These are phyloP conservation scores for Ormyrus rosae DNA, from an alignment of 2,888 invertebrate genomes.

Conservation along the genomic window DNA sequence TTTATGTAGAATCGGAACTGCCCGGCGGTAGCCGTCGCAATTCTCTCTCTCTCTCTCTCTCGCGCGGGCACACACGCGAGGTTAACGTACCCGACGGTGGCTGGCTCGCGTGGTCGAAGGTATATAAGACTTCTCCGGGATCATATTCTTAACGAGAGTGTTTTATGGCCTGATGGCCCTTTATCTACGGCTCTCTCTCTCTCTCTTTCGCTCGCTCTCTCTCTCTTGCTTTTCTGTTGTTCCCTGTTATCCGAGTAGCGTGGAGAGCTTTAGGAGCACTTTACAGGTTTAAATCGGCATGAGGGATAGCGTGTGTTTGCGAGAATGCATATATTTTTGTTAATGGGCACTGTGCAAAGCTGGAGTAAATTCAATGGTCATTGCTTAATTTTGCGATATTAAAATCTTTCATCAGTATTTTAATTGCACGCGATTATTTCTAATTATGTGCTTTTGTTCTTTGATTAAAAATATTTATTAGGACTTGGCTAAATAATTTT, in stretches of 20 bases:
- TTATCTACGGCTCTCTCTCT: slow-evolving; percentile 70
- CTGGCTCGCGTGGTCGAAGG: slow-evolving; percentile 67
- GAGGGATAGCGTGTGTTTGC: background rate
- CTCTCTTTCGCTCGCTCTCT: background rate
- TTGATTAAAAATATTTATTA: too few relatives aligned
- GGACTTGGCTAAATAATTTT: too few relatives aligned
- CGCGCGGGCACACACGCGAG: background rate
- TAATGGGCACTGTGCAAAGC: background rate
- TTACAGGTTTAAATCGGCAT: background rate
- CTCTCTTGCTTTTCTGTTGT: background rate
- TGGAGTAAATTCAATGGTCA: too few relatives aligned
- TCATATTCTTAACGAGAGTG: slow-evolving; percentile 76
- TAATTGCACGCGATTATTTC: too few relatives aligned
- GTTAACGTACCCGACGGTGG: slow-evolving; percentile 41
- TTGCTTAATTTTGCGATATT: too few relatives aligned
- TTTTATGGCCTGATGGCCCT: slow-evolving; percentile 71
- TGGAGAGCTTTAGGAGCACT: background rate
- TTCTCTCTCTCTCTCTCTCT: background rate
- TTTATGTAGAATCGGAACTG: slow-evolving; percentile 27
- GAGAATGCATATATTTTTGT: background rate
- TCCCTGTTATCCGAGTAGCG: slow-evolving; percentile 16
- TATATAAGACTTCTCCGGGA: slow-evolving; percentile 67
- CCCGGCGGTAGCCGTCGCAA: slow-evolving; percentile 32
- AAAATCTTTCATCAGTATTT: too few relatives aligned
- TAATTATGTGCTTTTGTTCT: too few relatives aligned